Evolutionary conservation across 2,888 invertebrate genomes (phyloP).

Genomic region (Patella pellucida): DNA sequence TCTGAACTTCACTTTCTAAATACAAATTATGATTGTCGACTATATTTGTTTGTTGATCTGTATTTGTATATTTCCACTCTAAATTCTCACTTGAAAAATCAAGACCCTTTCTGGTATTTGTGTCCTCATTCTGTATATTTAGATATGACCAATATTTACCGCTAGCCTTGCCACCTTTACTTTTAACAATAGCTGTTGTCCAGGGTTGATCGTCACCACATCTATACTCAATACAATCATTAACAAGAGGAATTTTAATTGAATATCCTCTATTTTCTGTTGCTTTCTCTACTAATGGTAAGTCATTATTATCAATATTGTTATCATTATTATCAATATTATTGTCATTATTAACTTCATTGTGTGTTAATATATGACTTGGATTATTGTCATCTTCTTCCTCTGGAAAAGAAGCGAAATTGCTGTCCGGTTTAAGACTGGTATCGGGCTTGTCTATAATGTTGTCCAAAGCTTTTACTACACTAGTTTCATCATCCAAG

Average conservation of each 20-base stretch:
- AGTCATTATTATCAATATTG: background rate
- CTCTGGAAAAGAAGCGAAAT: background rate
- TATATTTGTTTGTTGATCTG: too few relatives aligned
- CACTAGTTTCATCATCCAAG: too few relatives aligned
- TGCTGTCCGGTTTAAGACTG: too few relatives aligned
- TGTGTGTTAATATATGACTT: background rate
- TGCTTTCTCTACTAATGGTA: background rate
- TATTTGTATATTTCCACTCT: background rate
- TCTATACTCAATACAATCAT: background rate
- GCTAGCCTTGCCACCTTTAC: conserved; percentile 17
- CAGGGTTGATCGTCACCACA: background rate
- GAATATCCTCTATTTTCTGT: background rate
- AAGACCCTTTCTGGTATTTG: background rate
- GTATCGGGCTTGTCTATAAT: too few relatives aligned
- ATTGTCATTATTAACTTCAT: background rate
- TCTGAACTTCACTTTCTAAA: too few relatives aligned
- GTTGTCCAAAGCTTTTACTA: too few relatives aligned
- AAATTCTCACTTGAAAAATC: background rate
- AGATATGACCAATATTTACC: conserved; percentile 15
- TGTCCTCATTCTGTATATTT: conserved; percentile 3
- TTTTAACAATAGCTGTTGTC: conserved; percentile 9
- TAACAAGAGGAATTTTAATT: background rate
- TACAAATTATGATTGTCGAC: too few relatives aligned
- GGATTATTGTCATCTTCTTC: background rate
- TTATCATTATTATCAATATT: background rate